phyloP scores from a whole-genome alignment of 2,113 vertebrate genomes.

The Hyaena hyaena region DNA sequence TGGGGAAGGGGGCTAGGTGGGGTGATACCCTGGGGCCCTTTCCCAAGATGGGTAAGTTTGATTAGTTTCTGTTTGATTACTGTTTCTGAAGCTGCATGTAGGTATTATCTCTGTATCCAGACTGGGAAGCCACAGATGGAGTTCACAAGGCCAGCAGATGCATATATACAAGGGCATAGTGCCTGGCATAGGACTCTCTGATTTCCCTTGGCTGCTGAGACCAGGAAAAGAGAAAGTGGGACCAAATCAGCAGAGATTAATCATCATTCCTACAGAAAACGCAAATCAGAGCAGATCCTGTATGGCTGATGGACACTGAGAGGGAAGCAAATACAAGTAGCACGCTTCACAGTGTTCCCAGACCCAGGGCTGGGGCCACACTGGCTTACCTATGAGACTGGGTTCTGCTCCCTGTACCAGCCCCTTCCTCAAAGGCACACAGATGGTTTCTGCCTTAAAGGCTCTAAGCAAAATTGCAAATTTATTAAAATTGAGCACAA shows the following conservation, averaged over 20 bases:
- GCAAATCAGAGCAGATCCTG: neutral
- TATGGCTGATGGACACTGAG: neutral
- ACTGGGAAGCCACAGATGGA: neutral
- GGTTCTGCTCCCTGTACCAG: neutral
- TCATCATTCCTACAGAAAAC: slow-evolving; percentile 12
- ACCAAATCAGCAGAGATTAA: neutral
- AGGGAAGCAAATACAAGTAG: neutral
- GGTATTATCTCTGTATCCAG: neutral
- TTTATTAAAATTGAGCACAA: neutral
- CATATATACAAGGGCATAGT: neutral
- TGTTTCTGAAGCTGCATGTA: neutral
- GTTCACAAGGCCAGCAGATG: neutral
- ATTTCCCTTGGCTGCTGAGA: neutral
- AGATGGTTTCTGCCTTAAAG: neutral
- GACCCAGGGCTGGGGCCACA: neutral
- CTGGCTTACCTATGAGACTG: neutral
- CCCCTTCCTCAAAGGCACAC: neutral
- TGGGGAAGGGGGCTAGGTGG: neutral
- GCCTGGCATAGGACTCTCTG: neutral
- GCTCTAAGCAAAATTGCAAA: neutral
- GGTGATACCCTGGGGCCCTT: neutral
- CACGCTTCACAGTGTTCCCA: neutral
- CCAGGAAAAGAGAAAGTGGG: neutral
- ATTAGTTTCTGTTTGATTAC: neutral
- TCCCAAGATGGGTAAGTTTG: neutral